A percentile compares a stretch with the other conserved stretches of the same genome.
Evolutionary conservation across 2,113 vertebrate species (phyloP).

Genomic region (Varanus salvator): DNA sequence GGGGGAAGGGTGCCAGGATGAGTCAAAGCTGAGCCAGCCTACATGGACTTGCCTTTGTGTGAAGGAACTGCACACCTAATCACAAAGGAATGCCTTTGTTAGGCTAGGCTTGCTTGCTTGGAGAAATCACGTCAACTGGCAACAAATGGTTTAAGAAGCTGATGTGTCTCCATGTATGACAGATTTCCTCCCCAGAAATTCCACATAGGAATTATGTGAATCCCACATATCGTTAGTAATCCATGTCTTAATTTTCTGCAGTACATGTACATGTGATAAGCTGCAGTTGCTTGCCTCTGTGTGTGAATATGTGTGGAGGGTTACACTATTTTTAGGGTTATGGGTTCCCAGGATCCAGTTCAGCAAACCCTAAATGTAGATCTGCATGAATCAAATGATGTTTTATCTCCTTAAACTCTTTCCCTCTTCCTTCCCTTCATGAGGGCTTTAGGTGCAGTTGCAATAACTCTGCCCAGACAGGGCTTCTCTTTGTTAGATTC

Average conservation of each 20-base stretch:
- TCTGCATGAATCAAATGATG: neutral
- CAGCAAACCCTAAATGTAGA: neutral
- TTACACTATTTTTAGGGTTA: neutral
- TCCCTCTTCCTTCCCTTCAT: neutral
- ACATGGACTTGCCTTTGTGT: conserved; percentile 26
- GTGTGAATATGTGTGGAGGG: neutral
- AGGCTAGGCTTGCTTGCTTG: conserved; percentile 1
- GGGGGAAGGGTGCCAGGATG: conserved; percentile 30
- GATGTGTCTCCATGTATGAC: neutral
- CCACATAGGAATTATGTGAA: neutral
- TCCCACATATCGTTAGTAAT: neutral
- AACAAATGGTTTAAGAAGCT: neutral
- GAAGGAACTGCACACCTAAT: conserved; percentile 5
- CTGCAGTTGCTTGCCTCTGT: neutral
- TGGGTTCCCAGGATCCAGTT: neutral
- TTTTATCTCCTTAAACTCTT: neutral
- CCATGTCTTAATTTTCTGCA: neutral
- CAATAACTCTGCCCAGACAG: neutral
- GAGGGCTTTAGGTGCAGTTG: neutral
- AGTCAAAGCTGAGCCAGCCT: conserved; percentile 25
- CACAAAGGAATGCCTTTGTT: conserved; percentile 38
- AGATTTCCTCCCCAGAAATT: neutral
- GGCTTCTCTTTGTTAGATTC: neutral
- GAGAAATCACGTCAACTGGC: conserved; percentile 19
- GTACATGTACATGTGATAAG: neutral